Conservation (phyloP, 2,888 invertebrate species). For the Protodeltote pygarga region DNA sequence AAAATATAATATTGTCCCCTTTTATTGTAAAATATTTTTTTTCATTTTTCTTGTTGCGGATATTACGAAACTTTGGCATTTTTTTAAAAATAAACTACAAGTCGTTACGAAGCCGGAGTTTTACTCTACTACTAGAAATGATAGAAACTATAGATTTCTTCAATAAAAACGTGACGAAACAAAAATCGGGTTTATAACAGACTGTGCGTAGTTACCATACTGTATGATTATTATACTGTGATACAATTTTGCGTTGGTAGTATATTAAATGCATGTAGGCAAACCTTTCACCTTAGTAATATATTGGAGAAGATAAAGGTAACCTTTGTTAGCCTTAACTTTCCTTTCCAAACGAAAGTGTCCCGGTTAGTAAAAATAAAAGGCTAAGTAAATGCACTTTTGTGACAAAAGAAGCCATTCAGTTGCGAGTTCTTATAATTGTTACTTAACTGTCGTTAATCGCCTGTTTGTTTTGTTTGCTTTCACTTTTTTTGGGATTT, state of each 20-base stretch:
- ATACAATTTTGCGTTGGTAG: slow-evolving; percentile 1
- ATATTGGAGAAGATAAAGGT: slow-evolving; percentile 62
- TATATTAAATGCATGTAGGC: slow-evolving; percentile 41
- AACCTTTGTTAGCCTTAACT: slow-evolving; percentile 68
- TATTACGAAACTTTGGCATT: too few relatives aligned
- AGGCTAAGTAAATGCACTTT: slow-evolving; percentile 64
- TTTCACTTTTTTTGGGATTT: slow-evolving; percentile 23
- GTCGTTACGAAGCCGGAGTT: too few relatives aligned
- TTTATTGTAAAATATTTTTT: too few relatives aligned
- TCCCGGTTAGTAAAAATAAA: slow-evolving; percentile 72
- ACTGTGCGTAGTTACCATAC: too few relatives aligned
- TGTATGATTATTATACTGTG: background rate
- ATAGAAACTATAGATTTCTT: too few relatives aligned
- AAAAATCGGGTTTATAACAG: too few relatives aligned
- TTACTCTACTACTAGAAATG: too few relatives aligned
- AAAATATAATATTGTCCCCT: too few relatives aligned
- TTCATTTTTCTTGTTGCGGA: too few relatives aligned
- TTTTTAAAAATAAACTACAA: too few relatives aligned
- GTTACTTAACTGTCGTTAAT: slow-evolving; percentile 37
- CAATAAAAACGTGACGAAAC: too few relatives aligned
- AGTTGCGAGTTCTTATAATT: slow-evolving; percentile 41
- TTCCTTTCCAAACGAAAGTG: slow-evolving; percentile 81
- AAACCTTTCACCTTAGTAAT: slow-evolving; percentile 58
- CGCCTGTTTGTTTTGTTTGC: slow-evolving; percentile 22
- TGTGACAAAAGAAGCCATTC: slow-evolving; percentile 61